Percentiles rank a stretch among this genome's conserved stretches.
These are phyloP conservation scores for Cavia porcellus DNA, from an alignment of 2,113 vertebrate genomes.

Conservation along the genomic window DNA sequence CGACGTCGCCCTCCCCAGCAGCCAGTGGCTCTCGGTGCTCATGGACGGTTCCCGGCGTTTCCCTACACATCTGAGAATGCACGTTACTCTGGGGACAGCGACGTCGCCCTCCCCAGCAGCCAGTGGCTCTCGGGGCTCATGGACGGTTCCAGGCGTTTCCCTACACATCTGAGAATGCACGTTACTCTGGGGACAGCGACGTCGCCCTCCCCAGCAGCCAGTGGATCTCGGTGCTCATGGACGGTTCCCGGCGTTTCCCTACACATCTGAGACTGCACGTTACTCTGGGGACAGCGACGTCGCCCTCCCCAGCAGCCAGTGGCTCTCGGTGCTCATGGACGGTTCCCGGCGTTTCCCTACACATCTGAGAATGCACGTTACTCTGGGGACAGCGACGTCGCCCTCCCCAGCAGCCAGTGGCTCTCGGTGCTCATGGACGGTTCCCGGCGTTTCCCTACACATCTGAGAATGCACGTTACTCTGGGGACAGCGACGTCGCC, in stretches of 20 bases:
- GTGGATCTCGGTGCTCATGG: neutral
- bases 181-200: too few relatives aligned
- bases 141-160: neutral
- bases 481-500: too few relatives aligned
- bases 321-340: neutral
- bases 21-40: neutral
- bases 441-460: neutral
- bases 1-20: neutral
- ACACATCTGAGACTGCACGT: neutral
- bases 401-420: neutral
- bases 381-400: too few relatives aligned
- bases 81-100: too few relatives aligned
- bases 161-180: neutral
- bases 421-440: neutral
- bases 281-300: too few relatives aligned
- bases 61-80: neutral
- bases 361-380: neutral
- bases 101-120: too few relatives aligned
- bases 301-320: neutral
- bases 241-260: neutral
- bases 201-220: too few relatives aligned
- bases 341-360: neutral
- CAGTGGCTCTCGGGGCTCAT: neutral
- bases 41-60: neutral
- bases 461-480: neutral